Conservation (phyloP, 2,797 vertebrate species). For the Pangasius djambal region DNA sequence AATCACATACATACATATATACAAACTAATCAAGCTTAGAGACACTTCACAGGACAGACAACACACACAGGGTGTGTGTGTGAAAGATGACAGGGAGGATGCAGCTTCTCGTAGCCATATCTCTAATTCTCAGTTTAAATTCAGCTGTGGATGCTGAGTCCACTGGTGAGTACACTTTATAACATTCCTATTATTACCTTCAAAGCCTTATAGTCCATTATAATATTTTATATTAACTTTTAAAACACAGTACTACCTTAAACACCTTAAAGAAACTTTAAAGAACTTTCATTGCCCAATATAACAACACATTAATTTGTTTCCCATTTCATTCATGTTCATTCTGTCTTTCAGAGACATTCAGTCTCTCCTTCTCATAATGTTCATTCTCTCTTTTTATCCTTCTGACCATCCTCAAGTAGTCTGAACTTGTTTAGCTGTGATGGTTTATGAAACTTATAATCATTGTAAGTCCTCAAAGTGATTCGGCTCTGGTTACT, state of each 20-base stretch:
- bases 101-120: conserved; percentile 62
- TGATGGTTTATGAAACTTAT: background rate
- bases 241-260: background rate
- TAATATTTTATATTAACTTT: background rate
- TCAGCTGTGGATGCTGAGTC: conserved; percentile 69
- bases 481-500: conserved; percentile 17
- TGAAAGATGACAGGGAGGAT: conserved; percentile 64
- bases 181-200: background rate
- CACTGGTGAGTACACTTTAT: conserved; percentile 70
- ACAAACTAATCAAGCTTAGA: background rate
- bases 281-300: background rate
- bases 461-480: conserved; percentile 18
- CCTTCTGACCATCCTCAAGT: background rate
- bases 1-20: background rate
- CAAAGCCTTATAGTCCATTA: background rate
- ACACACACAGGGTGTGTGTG: conserved; percentile 55
- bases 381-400: conserved; percentile 10
- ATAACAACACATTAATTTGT: background rate
- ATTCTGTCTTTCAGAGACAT: background rate
- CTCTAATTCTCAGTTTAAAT: conserved; percentile 69
- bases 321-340: background rate
- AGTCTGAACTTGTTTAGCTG: conserved; percentile 21
- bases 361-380: conserved; percentile 25
- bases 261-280: background rate
- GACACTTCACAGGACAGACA: conserved; percentile 17